Percentiles rank a stretch among this genome's conserved stretches.
Evolutionary conservation across 1,140 invertebrate species (phyloP).

Genomic region (Aradophagus sp.): DNA sequence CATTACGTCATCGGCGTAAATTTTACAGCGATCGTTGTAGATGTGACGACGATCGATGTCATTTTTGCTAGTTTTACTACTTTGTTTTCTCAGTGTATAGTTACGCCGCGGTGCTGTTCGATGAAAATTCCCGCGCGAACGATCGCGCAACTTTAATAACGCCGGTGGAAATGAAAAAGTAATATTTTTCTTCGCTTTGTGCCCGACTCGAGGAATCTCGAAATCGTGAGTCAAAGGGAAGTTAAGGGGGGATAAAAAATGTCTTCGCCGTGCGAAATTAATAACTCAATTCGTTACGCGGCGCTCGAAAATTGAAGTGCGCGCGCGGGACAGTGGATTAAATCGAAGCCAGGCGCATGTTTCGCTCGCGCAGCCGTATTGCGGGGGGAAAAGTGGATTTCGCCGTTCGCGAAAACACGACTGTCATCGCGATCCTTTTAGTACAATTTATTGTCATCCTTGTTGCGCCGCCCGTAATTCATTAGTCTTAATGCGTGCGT

Average conservation of each 20-base stretch:
- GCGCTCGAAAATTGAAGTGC: conserved; percentile 11
- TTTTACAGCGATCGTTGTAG: too few species aligned
- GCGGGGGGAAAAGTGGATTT: conserved; percentile 40
- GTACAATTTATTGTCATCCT: conserved; percentile 43
- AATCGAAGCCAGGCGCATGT: conserved; percentile 23
- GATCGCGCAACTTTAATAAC: conserved; percentile 19
- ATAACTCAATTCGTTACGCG: conserved; percentile 24
- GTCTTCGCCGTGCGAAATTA: conserved; percentile 11
- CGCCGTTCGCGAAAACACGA: conserved; percentile 42
- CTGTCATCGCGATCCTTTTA: conserved; percentile 42
- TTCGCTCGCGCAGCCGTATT: conserved; percentile 25
- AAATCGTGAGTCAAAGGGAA: conserved; percentile 5
- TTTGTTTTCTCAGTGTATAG: too few species aligned
- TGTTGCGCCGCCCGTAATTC: conserved; percentile 29
- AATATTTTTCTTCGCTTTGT: conserved; percentile 30
- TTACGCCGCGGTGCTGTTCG: too few species aligned
- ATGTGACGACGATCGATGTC: too few species aligned
- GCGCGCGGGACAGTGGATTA: conserved; percentile 1
- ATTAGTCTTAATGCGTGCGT: conserved; percentile 33
- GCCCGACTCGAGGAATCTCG: conserved; percentile 6
- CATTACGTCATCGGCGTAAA: too few species aligned
- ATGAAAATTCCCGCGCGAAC: too few species aligned
- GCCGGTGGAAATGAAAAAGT: conserved; percentile 22
- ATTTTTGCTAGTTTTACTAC: too few species aligned
- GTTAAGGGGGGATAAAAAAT: conserved; percentile 6